A percentile compares a stretch with the other conserved stretches of the same genome.
These are phyloP conservation scores for Julus scandinavius DNA, from an alignment of 2,888 invertebrate genomes.

Conservation along the genomic window DNA sequence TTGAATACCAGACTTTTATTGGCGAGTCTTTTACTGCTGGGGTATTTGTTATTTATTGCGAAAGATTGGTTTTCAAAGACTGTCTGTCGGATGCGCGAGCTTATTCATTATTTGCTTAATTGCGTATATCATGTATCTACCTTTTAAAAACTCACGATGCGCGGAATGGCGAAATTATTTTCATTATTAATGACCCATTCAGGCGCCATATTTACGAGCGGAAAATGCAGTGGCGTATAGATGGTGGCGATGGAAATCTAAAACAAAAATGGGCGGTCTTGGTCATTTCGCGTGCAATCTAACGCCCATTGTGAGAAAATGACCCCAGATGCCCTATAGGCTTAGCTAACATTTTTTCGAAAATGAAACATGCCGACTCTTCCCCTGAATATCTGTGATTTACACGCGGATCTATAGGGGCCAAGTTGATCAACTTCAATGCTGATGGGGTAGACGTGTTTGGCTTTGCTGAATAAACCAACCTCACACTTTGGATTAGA, in stretches of 20 bases:
- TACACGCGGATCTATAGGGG: constrained; percentile 22
- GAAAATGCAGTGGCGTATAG: constrained; percentile 42
- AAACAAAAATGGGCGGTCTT: constrained; percentile 38
- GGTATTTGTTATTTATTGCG: background rate
- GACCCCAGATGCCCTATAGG: constrained; percentile 35
- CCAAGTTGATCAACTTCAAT: constrained; percentile 18
- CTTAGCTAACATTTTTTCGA: constrained; percentile 7
- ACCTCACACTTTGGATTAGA: constrained; percentile 33
- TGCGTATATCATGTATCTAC: constrained; percentile 24
- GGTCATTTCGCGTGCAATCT: constrained; percentile 29
- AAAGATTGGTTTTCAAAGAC: background rate
- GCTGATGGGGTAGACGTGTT: constrained; percentile 42
- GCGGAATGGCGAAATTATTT: constrained; percentile 4
- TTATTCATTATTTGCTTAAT: constrained; percentile 33
- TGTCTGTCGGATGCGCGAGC: constrained; percentile 6
- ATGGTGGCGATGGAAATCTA: constrained; percentile 26
- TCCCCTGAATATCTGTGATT: background rate
- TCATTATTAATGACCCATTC: constrained; percentile 30
- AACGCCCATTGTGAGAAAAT: constrained; percentile 39
- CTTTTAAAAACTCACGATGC: background rate
- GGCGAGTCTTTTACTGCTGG: background rate
- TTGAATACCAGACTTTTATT: background rate
- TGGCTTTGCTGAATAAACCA: constrained; percentile 34
- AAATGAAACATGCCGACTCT: constrained; percentile 35
- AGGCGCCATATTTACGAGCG: constrained; percentile 3